These are phyloP conservation scores for Camelus bactrianus DNA, from an alignment of 2,113 vertebrate species.

Conservation along the genomic window DNA sequence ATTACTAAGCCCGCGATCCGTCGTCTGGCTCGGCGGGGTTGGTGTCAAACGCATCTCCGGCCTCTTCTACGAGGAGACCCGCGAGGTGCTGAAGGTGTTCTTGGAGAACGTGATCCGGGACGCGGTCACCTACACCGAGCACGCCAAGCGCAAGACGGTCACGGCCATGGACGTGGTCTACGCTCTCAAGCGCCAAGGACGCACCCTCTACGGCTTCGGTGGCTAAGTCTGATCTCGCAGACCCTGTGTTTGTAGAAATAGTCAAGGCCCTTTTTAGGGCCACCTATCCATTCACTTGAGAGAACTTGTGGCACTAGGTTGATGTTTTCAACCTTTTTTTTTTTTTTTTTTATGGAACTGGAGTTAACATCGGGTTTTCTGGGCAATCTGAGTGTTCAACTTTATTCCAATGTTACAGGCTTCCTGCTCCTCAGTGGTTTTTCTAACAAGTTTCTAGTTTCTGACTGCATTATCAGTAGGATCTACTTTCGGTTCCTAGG, in stretches of 20 bases:
- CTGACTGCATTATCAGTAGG: no score
- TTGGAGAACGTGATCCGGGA: constrained; percentile 40
- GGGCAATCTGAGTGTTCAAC: no score
- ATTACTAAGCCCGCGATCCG: constrained; percentile 49
- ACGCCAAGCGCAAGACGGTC: constrained; percentile 18
- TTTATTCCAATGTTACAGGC: no score
- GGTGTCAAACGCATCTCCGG: constrained; percentile 19
- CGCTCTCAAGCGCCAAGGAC: constrained; percentile 57
- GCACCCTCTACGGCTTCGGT: constrained; percentile 19
- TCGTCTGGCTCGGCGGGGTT: not conserved
- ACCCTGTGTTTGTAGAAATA: accelerated
- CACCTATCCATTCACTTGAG: accelerated
- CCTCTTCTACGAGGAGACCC: not conserved
- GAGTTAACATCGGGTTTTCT: no score
- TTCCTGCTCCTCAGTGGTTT: no score
- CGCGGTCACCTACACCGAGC: constrained; percentile 1
- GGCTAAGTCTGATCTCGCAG: not conserved
- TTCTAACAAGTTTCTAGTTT: no score
- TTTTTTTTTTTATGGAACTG: no score
- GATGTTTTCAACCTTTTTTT: not conserved
- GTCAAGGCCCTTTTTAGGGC: constrained; percentile 36
- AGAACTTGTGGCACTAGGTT: accelerated
- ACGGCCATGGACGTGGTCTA: constrained; percentile 51
- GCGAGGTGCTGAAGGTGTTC: not conserved
- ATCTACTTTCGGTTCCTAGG: no score